These are phyloP conservation scores for Sympetrum striolatum DNA, from an alignment of 2,888 invertebrate species.

Conservation along the genomic window DNA sequence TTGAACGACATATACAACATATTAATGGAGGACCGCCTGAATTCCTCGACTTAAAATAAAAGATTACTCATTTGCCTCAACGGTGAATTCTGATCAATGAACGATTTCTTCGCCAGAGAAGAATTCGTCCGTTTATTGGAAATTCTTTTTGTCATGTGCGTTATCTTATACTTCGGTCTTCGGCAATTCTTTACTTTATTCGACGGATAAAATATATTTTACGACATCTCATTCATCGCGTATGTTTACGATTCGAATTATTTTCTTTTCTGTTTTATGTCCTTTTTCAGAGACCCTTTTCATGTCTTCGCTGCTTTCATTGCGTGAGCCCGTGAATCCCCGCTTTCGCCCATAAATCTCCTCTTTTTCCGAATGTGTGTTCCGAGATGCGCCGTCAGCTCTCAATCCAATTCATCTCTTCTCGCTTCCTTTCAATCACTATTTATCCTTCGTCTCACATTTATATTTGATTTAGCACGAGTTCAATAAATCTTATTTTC, in stretches of 20 bases:
- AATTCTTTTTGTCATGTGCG: not conserved
- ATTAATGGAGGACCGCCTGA: too few species aligned
- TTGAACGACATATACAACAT: too few species aligned
- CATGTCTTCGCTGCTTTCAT: not conserved
- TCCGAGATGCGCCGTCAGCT: not conserved
- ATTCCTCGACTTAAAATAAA: too few species aligned
- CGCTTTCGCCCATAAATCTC: not conserved
- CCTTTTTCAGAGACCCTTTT: not conserved
- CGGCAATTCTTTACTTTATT: not conserved
- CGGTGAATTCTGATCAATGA: too few species aligned
- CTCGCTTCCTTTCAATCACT: not conserved
- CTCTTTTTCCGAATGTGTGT: not conserved
- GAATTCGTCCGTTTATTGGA: too few species aligned
- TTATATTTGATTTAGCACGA: not conserved
- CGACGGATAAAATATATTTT: not conserved
- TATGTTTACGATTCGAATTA: not conserved
- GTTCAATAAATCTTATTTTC: too few species aligned
- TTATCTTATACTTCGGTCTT: not conserved
- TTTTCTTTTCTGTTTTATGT: not conserved
- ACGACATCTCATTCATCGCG: not conserved
- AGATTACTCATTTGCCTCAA: too few species aligned
- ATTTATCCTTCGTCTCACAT: not conserved
- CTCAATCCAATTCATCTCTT: not conserved
- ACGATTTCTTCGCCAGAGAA: too few species aligned
- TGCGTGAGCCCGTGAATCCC: not conserved